Evolutionary conservation across 2,888 invertebrate genomes (phyloP), one percentile per base, ranked within the genome.

Genomic region (Dasysyrphus tricinctus): DNA sequence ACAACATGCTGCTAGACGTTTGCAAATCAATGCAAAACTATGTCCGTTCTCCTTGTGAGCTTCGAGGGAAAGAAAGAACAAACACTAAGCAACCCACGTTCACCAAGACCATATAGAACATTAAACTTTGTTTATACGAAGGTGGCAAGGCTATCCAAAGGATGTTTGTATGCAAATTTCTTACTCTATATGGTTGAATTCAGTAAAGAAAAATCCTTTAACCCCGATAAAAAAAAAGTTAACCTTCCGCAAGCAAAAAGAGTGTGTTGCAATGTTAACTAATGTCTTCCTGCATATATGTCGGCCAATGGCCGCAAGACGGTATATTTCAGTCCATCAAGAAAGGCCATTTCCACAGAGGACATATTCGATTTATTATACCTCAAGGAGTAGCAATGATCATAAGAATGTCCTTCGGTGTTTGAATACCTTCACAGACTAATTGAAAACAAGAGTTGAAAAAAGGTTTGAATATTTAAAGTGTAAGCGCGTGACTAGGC

Each of bases 401-500:
- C 69, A 61, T 74, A 67, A 65, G 59, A 80, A 67, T 81, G 82
- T 75, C 75, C 75, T 84, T 80, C 80, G 59, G 49, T 57, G 32
- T 67, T 39, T 59, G 51, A 75, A 59, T 65, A 75, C 65, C 16
- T 56, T 79, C 14, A 44, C 69, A 76, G 63, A 76, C 70, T 75
- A 72, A 80, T 84, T 72, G 75, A 76, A 67, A 65, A 78, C 65
- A 63, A 54, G 47, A 54, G 65, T 47, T 47, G 49, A 54, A 54
- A 54, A 54, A 29, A 8, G 63, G 24, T 24, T 32, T 47, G 80
- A 80, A 80, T 80, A 56, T 59, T 67, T 80, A 65, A 67, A 76
- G 54, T 51, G 72, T 76, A 73, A 76, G 76, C 80, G 80, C 80
- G 85, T 85, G 85, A 85, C 85, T 49, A 78, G 29, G 61, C 57